These are phyloP conservation scores for Amphibalanus amphitrite DNA, from an alignment of 1,140 invertebrate species.

Conservation along the genomic window DNA sequence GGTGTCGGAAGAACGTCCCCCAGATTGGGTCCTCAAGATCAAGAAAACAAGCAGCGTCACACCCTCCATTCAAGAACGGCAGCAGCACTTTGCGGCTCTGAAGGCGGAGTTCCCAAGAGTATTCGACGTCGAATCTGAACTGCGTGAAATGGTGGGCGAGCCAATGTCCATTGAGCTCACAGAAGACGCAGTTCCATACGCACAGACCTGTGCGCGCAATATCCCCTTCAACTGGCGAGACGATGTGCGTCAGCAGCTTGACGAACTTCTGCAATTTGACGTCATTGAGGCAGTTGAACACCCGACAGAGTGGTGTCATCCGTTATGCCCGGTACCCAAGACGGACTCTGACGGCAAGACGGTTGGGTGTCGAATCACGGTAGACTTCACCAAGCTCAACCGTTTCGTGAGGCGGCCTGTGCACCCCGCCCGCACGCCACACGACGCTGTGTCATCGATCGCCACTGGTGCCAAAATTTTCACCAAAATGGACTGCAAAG, in stretches of 20 bases:
- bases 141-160: slow-evolving; percentile 3
- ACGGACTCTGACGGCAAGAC: not conserved
- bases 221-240: slow-evolving; percentile 7
- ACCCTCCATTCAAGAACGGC: no score
- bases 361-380: not conserved
- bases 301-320: slow-evolving; percentile 7
- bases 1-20: no score
- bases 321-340: slow-evolving; percentile 1
- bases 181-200: slow-evolving; percentile 5
- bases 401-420: not conserved
- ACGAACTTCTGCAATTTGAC: not conserved
- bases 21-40: no score
- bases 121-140: no score
- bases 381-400: not conserved
- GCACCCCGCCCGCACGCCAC: not conserved
- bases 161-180: not conserved
- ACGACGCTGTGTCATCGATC: not conserved
- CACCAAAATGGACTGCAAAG: not conserved
- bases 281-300: slow-evolving; percentile 4
- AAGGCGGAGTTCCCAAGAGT: no score
- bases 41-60: no score
- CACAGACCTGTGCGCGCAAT: not conserved
- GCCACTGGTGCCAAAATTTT: not conserved
- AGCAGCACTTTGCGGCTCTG: no score
- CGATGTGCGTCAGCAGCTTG: not conserved